A percentile compares a stretch with the other conserved stretches of the same genome.
Conservation (phyloP, 2,113 vertebrate genomes). For the Catharus fuscescens region DNA sequence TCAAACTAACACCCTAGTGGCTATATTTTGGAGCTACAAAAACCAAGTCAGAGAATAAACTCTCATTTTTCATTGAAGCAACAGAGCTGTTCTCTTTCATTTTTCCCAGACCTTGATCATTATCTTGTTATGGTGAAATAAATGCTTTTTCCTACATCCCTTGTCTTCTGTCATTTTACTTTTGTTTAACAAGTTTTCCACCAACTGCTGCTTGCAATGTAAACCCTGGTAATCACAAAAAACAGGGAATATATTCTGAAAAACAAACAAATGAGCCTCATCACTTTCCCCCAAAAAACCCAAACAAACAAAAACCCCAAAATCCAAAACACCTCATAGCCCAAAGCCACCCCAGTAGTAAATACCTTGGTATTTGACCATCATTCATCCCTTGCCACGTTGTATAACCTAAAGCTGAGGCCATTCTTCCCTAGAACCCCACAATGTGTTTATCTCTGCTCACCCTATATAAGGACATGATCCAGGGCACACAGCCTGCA, state of each 20-base stretch:
- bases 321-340: not conserved
- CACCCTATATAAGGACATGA: not conserved
- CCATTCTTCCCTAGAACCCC: not conserved
- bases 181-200: not conserved
- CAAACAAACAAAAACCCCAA: not conserved
- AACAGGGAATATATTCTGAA: not conserved
- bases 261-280: not conserved
- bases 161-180: not conserved
- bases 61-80: not conserved
- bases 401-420: not conserved
- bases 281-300: fast-evolving
- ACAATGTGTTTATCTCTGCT: not conserved
- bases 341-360: fast-evolving
- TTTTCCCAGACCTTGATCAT: not conserved
- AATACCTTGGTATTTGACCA: not conserved
- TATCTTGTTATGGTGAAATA: not conserved
- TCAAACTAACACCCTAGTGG: not conserved
- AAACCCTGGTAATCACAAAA: not conserved
- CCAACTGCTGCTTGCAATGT: not conserved
- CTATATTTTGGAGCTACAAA: not conserved
- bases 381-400: not conserved
- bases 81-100: not conserved
- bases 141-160: not conserved
- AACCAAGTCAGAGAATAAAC: not conserved
- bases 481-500: fast-evolving